Percentiles rank a stretch among this genome's conserved stretches.
phyloP scores from a whole-genome alignment of 2,888 invertebrate species.

The Melinopterus prodromus region DNA sequence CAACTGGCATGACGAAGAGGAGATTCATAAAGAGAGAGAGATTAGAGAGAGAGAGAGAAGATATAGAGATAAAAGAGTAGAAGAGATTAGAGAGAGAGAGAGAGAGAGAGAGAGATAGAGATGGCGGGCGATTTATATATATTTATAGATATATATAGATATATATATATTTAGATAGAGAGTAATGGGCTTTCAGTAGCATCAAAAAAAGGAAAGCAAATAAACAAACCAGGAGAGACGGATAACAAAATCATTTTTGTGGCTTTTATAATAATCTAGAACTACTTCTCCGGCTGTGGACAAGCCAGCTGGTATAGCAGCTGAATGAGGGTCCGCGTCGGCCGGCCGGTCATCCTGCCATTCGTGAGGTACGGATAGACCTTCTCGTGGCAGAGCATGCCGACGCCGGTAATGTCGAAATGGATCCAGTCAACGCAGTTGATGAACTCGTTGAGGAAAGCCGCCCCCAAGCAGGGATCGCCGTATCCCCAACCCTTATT shows the following conservation, averaged over 20 bases:
- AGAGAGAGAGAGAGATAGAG: neutral
- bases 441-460: slow-evolving; percentile 64
- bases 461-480: slow-evolving; percentile 57
- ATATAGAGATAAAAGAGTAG: neutral
- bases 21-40: neutral
- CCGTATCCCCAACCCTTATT: slow-evolving; percentile 58
- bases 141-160: neutral
- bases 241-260: slow-evolving; percentile 16
- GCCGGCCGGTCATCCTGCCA: slow-evolving; percentile 64
- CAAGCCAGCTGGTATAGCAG: slow-evolving; percentile 60
- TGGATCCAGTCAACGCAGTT: slow-evolving; percentile 67
- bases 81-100: neutral
- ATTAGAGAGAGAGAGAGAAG: no score
- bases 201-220: slow-evolving; percentile 11
- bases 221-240: neutral
- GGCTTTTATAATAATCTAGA: neutral
- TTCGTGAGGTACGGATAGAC: slow-evolving; percentile 61
- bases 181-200: neutral
- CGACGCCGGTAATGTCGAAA: slow-evolving; percentile 67
- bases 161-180: neutral
- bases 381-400: slow-evolving; percentile 45
- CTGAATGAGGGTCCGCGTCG: slow-evolving; percentile 62
- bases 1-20: slow-evolving; percentile 13
- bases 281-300: slow-evolving; percentile 44
- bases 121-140: slow-evolving; percentile 6